Evolutionary conservation across 2,888 invertebrate species (phyloP).

Genomic region (Drosophila koepferae): DNA sequence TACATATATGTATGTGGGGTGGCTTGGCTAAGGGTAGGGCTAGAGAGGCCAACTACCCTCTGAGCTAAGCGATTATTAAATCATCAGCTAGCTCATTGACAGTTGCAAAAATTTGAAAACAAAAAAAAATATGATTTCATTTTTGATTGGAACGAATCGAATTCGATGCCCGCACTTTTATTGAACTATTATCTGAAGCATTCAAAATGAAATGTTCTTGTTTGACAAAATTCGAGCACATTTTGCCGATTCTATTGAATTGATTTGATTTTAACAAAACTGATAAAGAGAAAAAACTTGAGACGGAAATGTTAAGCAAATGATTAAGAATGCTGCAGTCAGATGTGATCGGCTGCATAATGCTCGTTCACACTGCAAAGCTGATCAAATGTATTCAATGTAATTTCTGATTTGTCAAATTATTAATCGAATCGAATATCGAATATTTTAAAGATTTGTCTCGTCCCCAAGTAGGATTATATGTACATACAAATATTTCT

Average conservation of each 20-base stretch:
- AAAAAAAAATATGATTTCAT: constrained; percentile 31
- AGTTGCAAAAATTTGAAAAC: constrained; percentile 27
- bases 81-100: constrained; percentile 41
- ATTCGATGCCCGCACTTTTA: neutral
- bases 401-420: too few relatives aligned
- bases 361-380: too few relatives aligned
- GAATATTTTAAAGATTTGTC: too few relatives aligned
- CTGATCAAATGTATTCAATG: too few relatives aligned
- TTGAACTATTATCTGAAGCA: neutral
- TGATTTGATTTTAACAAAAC: neutral
- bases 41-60: constrained; percentile 44
- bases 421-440: too few relatives aligned
- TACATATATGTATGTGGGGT: constrained; percentile 23
- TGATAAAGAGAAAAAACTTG: neutral
- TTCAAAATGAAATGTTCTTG: constrained; percentile 6
- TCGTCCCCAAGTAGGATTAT: too few relatives aligned
- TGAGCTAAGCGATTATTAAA: constrained; percentile 34
- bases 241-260: neutral
- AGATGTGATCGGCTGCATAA: too few relatives aligned
- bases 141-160: constrained; percentile 30
- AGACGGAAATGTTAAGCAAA: neutral
- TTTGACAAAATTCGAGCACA: neutral
- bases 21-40: constrained; percentile 36
- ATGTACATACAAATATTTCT: too few relatives aligned
- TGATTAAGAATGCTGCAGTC: neutral